These are phyloP conservation scores for Branchinecta lindahli DNA, from an alignment of 1,140 invertebrate genomes.

Conservation along the genomic window DNA sequence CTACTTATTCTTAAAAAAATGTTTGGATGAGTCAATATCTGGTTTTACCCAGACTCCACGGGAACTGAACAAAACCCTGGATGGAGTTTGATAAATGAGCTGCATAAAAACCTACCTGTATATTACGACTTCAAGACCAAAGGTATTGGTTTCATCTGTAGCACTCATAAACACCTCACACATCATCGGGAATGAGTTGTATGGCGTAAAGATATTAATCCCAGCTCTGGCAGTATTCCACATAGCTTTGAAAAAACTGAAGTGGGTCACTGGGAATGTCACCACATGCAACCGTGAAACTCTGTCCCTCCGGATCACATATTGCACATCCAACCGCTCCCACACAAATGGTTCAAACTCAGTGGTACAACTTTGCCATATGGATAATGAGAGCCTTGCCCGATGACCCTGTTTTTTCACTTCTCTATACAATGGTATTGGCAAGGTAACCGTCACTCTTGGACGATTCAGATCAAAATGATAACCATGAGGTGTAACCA, in stretches of 20 bases:
- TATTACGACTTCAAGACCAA: slow-evolving; percentile 27
- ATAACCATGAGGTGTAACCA: slow-evolving; percentile 27
- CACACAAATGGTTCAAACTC: slow-evolving; percentile 23
- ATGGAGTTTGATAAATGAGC: too few relatives aligned
- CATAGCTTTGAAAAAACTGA: slow-evolving; percentile 26
- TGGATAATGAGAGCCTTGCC: slow-evolving; percentile 17
- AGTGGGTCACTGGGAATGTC: slow-evolving; percentile 26
- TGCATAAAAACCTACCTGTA: not conserved
- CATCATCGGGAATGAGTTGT: slow-evolving; percentile 28
- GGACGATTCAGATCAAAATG: slow-evolving; percentile 21
- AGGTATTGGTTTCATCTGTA: slow-evolving; percentile 23
- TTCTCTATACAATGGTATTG: slow-evolving; percentile 24
- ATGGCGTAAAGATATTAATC: slow-evolving; percentile 27
- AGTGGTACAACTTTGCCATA: slow-evolving; percentile 24
- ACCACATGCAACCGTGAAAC: slow-evolving; percentile 17
- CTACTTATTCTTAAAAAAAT: too few relatives aligned
- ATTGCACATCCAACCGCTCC: slow-evolving; percentile 21
- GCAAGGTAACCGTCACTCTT: slow-evolving; percentile 23
- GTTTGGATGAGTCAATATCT: too few relatives aligned
- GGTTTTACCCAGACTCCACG: too few relatives aligned
- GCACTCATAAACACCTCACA: slow-evolving; percentile 30
- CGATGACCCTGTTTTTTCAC: slow-evolving; percentile 15
- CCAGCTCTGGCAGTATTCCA: slow-evolving; percentile 27
- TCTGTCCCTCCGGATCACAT: slow-evolving; percentile 1
- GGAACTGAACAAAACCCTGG: too few relatives aligned